Evolutionary conservation across 2,797 vertebrate species (phyloP).

Genomic region (Sus cebifrons): DNA sequence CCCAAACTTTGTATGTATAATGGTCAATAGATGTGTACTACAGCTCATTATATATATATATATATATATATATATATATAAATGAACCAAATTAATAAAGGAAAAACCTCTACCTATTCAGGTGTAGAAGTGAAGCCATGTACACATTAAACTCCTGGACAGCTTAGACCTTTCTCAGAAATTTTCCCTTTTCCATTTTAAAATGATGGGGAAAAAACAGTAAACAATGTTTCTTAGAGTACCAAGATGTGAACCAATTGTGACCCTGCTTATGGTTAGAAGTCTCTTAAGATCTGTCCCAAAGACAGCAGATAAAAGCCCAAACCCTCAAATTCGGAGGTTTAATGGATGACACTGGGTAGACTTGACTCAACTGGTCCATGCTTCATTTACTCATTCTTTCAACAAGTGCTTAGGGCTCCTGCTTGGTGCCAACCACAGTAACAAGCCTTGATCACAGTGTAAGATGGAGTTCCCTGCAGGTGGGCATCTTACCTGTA

Average conservation of each 20-base stretch:
- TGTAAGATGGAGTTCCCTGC: neutral
- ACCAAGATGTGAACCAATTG: neutral
- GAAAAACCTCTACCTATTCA: neutral
- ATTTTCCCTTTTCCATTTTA: slow-evolving; percentile 42
- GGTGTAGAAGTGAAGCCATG: neutral
- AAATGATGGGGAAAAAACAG: neutral
- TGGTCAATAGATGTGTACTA: neutral
- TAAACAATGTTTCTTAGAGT: neutral
- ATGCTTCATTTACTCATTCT: neutral
- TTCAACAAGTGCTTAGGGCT: neutral
- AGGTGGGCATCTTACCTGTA: neutral
- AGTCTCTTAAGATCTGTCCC: neutral
- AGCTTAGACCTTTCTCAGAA: neutral
- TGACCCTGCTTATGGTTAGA: neutral
- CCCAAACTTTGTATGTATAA: neutral
- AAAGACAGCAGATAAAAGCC: neutral
- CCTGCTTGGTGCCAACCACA: neutral
- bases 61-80: too few relatives aligned
- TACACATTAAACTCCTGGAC: neutral
- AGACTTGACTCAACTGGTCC: neutral
- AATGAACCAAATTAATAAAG: neutral
- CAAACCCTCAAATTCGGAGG: neutral
- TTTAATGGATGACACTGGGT: neutral
- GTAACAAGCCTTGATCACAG: too few relatives aligned
- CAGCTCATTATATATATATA: too few relatives aligned